Evolutionary conservation across 1,140 invertebrate genomes (phyloP).

Genomic region (Leptonema lineaticorne): DNA sequence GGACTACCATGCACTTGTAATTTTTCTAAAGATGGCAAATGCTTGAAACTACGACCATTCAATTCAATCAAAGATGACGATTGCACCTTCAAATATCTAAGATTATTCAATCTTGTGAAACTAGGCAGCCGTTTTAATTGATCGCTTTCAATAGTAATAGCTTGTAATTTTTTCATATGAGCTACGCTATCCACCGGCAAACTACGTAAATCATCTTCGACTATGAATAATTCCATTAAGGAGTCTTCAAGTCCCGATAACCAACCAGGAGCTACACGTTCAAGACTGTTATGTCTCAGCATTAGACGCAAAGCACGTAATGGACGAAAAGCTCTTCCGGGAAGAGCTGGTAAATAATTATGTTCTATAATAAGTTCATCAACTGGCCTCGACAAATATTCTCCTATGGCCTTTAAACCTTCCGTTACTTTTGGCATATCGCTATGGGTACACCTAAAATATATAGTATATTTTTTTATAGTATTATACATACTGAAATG

Average conservation of each 20-base stretch:
- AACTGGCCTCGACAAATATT: constrained; percentile 67
- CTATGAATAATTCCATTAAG: constrained; percentile 78
- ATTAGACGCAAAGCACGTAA: constrained; percentile 75
- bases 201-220: constrained; percentile 76
- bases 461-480: no score
- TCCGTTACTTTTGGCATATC: constrained; percentile 73
- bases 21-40: constrained; percentile 71
- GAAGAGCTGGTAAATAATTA: constrained; percentile 77
- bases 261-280: constrained; percentile 78
- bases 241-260: constrained; percentile 73
- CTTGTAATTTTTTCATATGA: constrained; percentile 73
- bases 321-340: constrained; percentile 73
- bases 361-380: constrained; percentile 86
- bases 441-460: constrained; percentile 80
- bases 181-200: constrained; percentile 76
- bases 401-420: constrained; percentile 69
- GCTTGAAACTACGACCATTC: constrained; percentile 69
- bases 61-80: constrained; percentile 69
- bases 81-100: constrained; percentile 69
- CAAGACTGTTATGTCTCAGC: constrained; percentile 79
- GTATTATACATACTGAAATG: no score
- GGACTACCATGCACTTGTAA: constrained; percentile 71
- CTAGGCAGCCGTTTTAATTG: constrained; percentile 70
- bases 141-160: constrained; percentile 76
- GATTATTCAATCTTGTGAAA: constrained; percentile 64